A percentile compares a stretch with the other conserved stretches of the same genome.
phyloP scores from a whole-genome alignment of 2,888 invertebrate species.

The Pediacus dermestoides region DNA sequence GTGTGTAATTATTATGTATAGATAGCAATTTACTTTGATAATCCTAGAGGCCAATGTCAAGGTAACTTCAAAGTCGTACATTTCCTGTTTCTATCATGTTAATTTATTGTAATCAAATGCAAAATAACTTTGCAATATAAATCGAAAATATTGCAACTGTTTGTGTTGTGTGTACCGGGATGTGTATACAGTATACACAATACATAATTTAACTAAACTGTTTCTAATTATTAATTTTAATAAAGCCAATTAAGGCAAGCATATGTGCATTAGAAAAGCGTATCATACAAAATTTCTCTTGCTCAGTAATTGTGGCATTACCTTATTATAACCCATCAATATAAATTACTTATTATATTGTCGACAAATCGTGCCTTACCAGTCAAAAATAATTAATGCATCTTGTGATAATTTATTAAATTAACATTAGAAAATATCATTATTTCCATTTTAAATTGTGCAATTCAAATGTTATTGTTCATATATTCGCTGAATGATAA shows the following conservation, averaged over 20 bases:
- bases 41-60: conserved; percentile 20
- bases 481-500: no score
- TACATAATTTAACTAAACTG: no score
- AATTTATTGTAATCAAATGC: conserved; percentile 5
- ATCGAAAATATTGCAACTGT: no score
- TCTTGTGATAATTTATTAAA: neutral
- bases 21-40: conserved; percentile 14
- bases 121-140: no score
- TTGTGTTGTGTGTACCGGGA: no score
- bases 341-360: neutral
- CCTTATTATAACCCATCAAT: no score
- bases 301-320: no score
- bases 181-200: no score
- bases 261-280: no score
- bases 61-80: conserved; percentile 19
- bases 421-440: neutral
- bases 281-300: no score
- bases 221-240: no score
- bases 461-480: neutral
- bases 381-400: conserved; percentile 1
- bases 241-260: no score
- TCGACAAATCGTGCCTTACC: neutral
- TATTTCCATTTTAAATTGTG: neutral
- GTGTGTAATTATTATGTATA: conserved; percentile 2
- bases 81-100: conserved; percentile 12